Conservation (phyloP, 1,140 invertebrate species). For the Pseudomyrmex pallidus region DNA sequence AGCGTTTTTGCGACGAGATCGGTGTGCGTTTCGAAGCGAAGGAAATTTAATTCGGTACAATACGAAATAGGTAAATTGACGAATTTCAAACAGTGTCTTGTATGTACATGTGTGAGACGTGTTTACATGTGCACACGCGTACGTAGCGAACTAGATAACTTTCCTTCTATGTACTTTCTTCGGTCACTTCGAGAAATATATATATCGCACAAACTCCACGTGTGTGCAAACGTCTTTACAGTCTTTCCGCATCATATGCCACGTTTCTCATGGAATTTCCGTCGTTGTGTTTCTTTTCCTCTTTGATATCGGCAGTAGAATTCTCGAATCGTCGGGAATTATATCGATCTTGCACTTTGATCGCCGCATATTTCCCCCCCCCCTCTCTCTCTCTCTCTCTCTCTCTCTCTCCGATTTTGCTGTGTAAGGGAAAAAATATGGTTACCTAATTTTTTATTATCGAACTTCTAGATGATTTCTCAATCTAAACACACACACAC, state of each 20-base stretch:
- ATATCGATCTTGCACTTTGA: background rate
- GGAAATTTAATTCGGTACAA: too few relatives aligned
- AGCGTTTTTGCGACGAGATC: too few relatives aligned
- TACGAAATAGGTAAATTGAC: slow-evolving; percentile 22
- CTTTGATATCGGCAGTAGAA: slow-evolving; percentile 5
- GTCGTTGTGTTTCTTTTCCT: background rate
- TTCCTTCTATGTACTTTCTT: slow-evolving; percentile 45
- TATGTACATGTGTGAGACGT: background rate
- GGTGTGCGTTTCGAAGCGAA: too few relatives aligned
- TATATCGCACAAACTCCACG: slow-evolving; percentile 30
- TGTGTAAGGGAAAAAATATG: background rate
- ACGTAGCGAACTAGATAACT: slow-evolving; percentile 11
- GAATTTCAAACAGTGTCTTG: slow-evolving; percentile 40
- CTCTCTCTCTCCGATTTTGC: background rate
- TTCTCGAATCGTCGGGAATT: background rate
- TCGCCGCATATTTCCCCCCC: background rate
- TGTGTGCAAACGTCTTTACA: slow-evolving; percentile 31
- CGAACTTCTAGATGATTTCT: background rate
- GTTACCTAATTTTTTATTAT: background rate
- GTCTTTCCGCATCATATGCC: slow-evolving; percentile 20
- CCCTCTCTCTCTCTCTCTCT: too few relatives aligned
- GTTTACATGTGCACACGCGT: background rate
- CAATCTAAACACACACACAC: too few relatives aligned
- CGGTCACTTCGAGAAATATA: slow-evolving; percentile 46
- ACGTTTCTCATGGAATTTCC: slow-evolving; percentile 38